Evolutionary conservation across 2,888 invertebrate genomes (phyloP), one percentile per base, ranked within the genome.

Genomic region (Cryptocephalus moraei): DNA sequence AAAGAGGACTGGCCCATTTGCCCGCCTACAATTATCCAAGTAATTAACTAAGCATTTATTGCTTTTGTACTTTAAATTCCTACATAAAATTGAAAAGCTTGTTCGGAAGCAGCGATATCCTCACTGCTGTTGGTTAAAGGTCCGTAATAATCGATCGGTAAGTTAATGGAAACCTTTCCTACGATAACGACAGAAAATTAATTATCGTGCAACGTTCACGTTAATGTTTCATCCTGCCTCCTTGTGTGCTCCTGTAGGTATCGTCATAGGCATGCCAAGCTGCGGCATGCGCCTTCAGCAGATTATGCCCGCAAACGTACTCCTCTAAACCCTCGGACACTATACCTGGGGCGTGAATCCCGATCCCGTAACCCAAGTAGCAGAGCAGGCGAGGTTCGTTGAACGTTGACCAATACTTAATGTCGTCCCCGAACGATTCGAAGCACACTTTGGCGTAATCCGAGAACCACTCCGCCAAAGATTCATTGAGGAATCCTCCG

Each of bases 341-440:
- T 9, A 9, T 9, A n/a, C 34, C 22, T 4, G 39, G 45, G 8
- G 40, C 45, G 4, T 32, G 33, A n/a, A 1, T 14, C 8, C 32
- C 32, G 8, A 11, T 11, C 9, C 39, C 39, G 13, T 40, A 45
- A 22, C 38, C 40, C 32, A 12, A n/a, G 4, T 1, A 12, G 12
- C 49, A 49, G 39, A 33, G 32, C 44, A 44, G 39, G 13, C 47
- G 42, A 8, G 49, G 49, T 34, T 49, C 46, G 33, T 49, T 44
- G 13, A 49, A 43, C 4, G 49, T 49, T 36, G 44, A 44, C 49
- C 46, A 49, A 44, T 46, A 46, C 43, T 49, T 46, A 0, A 49
- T 47, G 34, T 46, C 46, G 33, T 46, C n/a, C n/a, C n/a, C n/a
- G n/a, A n/a, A n/a, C n/a, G n/a, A n/a, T n/a, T n/a, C n/a, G n/a